phyloP scores from a whole-genome alignment of 2,797 vertebrate genomes.

The Chaunax sp. region DNA sequence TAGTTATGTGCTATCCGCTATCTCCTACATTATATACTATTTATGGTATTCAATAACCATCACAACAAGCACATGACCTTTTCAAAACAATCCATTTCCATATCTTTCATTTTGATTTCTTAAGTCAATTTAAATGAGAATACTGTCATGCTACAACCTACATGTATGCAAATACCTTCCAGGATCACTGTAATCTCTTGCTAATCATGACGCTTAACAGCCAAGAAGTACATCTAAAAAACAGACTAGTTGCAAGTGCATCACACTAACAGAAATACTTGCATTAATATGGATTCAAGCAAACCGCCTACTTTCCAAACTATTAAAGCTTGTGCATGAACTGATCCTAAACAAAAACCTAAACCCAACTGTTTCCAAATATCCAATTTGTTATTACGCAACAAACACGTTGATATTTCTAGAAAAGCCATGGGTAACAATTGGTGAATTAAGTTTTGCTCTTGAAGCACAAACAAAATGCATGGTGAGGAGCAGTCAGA shows the following conservation, averaged over 20 bases:
- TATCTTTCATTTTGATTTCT: background rate
- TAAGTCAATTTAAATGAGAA: background rate
- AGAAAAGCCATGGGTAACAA: slow-evolving; percentile 79
- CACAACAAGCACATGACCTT: background rate
- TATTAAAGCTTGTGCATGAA: slow-evolving; percentile 41
- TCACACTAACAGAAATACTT: background rate
- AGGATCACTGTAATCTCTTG: background rate
- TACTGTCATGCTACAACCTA: slow-evolving; percentile 37
- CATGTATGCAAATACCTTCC: slow-evolving; percentile 13
- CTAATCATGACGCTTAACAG: background rate
- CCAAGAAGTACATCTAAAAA: background rate
- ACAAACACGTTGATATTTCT: slow-evolving; percentile 74
- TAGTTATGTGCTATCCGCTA: no score
- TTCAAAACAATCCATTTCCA: background rate
- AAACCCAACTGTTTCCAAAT: background rate
- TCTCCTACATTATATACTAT: no score
- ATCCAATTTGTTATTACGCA: slow-evolving; percentile 1
- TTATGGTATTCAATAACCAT: no score
- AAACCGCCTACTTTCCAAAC: background rate
- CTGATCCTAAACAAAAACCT: slow-evolving; percentile 5
- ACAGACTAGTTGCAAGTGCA: background rate
- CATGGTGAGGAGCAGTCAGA: slow-evolving; percentile 76
- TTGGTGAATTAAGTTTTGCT: slow-evolving; percentile 72
- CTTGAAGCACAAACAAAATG: slow-evolving; percentile 72
- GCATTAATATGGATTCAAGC: background rate